Percentiles rank a stretch among this genome's conserved stretches.
Conservation (phyloP, 2,888 invertebrate species). For the Lasioglossum leucozonium region DNA sequence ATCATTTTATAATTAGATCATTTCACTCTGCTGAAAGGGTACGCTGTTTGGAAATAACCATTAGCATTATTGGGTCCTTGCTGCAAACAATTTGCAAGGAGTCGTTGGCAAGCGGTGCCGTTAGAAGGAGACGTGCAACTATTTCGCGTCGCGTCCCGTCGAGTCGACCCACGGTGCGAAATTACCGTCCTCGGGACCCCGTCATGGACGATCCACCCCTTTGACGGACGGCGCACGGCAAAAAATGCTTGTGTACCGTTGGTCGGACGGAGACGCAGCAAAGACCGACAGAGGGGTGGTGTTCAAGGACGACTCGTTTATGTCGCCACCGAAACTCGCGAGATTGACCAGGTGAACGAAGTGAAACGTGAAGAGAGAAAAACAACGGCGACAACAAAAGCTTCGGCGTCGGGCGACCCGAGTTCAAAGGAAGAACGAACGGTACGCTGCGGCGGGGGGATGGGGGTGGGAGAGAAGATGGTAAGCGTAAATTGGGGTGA, state of each 20-base stretch:
- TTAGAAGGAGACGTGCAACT: neutral
- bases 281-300: constrained; percentile 27
- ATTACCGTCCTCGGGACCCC: constrained; percentile 22
- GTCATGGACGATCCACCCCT: constrained; percentile 3
- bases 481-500: constrained; percentile 39
- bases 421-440: constrained; percentile 18
- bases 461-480: constrained; percentile 14
- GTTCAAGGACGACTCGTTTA: constrained; percentile 58
- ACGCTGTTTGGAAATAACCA: neutral
- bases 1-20: neutral
- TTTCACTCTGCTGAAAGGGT: neutral
- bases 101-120: neutral
- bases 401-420: neutral
- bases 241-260: constrained; percentile 41
- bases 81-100: neutral
- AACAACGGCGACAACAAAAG: constrained; percentile 9
- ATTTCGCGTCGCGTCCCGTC: neutral
- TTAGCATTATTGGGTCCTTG: neutral
- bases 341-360: neutral
- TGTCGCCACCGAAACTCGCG: constrained; percentile 9
- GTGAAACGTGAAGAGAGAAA: neutral
- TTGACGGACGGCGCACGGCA: constrained; percentile 3
- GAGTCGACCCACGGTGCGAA: neutral
- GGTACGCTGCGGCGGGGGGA: neutral
- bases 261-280: neutral